Evolutionary conservation across 2,888 invertebrate genomes (phyloP).

Genomic region (Podotricha telesiphe): DNA sequence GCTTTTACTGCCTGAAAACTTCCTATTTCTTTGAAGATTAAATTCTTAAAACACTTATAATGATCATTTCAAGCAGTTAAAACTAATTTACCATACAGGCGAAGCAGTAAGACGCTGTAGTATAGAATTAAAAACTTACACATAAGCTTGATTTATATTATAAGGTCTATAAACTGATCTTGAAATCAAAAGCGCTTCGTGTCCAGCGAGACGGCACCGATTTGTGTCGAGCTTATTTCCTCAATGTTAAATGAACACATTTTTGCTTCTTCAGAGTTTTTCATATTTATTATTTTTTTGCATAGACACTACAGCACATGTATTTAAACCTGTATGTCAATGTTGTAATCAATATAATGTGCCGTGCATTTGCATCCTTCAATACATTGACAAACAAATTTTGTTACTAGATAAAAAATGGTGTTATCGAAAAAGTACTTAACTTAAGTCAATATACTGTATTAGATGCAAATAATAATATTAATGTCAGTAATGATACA

Average conservation of each 20-base stretch:
- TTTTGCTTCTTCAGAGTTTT: constrained; percentile 28
- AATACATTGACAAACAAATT: background rate
- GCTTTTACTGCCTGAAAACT: constrained; percentile 44
- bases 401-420: background rate
- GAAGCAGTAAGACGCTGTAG: constrained; percentile 28
- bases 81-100: background rate
- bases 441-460: background rate
- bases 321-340: background rate
- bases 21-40: too few species aligned
- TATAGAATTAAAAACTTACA: background rate
- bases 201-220: constrained; percentile 63
- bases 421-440: background rate
- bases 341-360: constrained; percentile 18
- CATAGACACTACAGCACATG: constrained; percentile 26
- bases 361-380: constrained; percentile 6
- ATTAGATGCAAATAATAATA: background rate
- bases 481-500: background rate
- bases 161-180: constrained; percentile 11
- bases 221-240: constrained; percentile 21
- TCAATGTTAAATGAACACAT: constrained; percentile 10
- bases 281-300: constrained; percentile 24
- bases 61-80: too few species aligned
- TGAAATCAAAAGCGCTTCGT: constrained; percentile 49
- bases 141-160: background rate
- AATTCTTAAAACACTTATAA: too few species aligned